Percentiles rank a stretch among this genome's conserved stretches.
Conservation (phyloP, 2,888 invertebrate genomes). For the Biston betularia region DNA sequence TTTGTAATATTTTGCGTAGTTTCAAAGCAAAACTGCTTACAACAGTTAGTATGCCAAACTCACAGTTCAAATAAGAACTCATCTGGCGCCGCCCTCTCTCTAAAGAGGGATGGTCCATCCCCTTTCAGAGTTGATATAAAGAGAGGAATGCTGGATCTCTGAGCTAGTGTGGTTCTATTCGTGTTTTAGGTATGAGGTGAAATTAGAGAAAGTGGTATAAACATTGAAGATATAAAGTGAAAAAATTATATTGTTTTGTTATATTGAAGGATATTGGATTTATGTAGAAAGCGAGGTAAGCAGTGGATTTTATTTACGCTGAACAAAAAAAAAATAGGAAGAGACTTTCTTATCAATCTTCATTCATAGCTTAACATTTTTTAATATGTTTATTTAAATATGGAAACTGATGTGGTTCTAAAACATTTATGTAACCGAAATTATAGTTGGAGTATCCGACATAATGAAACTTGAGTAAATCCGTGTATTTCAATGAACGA, state of each 20-base stretch:
- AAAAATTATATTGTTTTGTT: not conserved
- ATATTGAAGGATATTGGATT: conserved; percentile 8
- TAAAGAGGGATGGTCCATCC: conserved; percentile 65
- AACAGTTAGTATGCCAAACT: not conserved
- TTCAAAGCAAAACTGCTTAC: not conserved
- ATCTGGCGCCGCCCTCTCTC: conserved; percentile 66
- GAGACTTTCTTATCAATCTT: too few relatives aligned
- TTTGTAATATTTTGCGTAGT: too few relatives aligned
- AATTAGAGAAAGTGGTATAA: conserved; percentile 9
- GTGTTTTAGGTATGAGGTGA: not conserved
- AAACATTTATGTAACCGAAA: too few relatives aligned
- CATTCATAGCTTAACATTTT: too few relatives aligned
- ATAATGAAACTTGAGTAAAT: too few relatives aligned
- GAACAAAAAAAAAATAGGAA: too few relatives aligned
- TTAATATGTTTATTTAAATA: too few relatives aligned
- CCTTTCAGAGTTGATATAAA: conserved; percentile 66
- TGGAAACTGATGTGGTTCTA: too few relatives aligned
- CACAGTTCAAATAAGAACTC: conserved; percentile 12
- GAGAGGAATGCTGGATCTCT: conserved; percentile 71
- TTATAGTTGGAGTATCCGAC: too few relatives aligned
- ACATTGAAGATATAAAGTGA: not conserved
- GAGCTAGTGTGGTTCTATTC: conserved; percentile 41
- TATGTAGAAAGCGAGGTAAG: conserved; percentile 2
- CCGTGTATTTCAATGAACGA: too few relatives aligned
- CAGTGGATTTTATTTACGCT: not conserved